Percentiles rank a stretch among this genome's conserved stretches.
Evolutionary conservation across 2,888 invertebrate genomes (phyloP).

Genomic region (Clivina fossor): DNA sequence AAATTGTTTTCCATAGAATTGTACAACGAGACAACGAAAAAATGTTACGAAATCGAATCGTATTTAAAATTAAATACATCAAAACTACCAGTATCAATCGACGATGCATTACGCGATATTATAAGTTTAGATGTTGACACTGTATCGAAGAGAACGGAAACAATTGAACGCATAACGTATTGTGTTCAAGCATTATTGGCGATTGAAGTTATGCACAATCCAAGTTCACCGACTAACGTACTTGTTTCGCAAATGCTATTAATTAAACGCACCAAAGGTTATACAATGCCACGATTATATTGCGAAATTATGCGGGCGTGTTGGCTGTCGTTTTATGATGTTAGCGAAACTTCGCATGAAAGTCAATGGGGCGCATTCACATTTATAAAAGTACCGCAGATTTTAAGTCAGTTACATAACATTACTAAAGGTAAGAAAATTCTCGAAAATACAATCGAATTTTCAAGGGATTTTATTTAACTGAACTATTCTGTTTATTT

Average conservation of each 20-base stretch:
- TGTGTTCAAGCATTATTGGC: conserved; percentile 80
- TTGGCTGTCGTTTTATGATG: conserved; percentile 86
- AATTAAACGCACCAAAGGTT: conserved; percentile 82
- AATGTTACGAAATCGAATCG: conserved; percentile 72
- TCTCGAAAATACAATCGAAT: too few relatives aligned
- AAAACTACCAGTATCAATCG: conserved; percentile 60
- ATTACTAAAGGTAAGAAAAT: conserved; percentile 55
- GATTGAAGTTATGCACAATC: conserved; percentile 81
- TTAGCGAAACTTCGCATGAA: conserved; percentile 79
- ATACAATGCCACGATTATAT: conserved; percentile 77
- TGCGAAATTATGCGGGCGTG: conserved; percentile 89
- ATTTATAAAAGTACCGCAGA: conserved; percentile 85
- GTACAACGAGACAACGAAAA: conserved; percentile 66
- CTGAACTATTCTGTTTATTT: too few relatives aligned
- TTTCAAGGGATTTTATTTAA: too few relatives aligned
- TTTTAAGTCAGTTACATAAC: conserved; percentile 70
- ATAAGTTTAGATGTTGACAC: conserved; percentile 65
- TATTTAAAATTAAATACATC: conserved; percentile 62
- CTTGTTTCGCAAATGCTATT: conserved; percentile 81
- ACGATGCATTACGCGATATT: conserved; percentile 63
- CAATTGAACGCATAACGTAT: conserved; percentile 68
- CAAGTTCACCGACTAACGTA: conserved; percentile 78
- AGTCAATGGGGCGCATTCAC: conserved; percentile 94
- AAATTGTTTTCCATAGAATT: conserved; percentile 51
- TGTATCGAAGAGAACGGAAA: conserved; percentile 59